Base-by-base conservation (phyloP, 2,888 invertebrate genomes). In the Doris montereyensis region DNA sequence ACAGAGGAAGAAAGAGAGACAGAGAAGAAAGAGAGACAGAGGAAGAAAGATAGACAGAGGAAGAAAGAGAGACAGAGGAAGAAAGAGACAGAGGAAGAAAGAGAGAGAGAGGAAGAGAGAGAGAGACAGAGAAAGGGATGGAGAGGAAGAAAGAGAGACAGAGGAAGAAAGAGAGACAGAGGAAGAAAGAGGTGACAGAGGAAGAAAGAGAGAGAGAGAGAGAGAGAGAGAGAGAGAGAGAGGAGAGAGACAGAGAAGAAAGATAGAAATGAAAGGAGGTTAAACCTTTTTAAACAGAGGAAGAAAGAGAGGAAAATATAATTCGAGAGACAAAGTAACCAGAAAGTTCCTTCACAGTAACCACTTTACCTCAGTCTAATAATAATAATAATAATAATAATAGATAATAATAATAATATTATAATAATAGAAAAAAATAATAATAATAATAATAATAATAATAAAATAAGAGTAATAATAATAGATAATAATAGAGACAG, bases 1-100 rank as follows among this genome's bases (percentile, higher is more conserved):
- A 58, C 1, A 73, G 57, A 73, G 28, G 41, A 21, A 73, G 58
- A 73, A 41, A 58, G 57, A 73, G 72, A 72, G 24, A 13, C 32
- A 41, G 35, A 32, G 30, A 32, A 72, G 35, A 72, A 10, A 35
- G 41, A 72, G n/a, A 72, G 41, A 35, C 10, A 72, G 72, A 72
- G 5, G 30, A 13, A 72, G 35, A 72, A 32, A 35, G 17, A 35
- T 4, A 72, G 17, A 35, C 21, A 72, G 13, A 73, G 28, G 28
- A 21, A 67, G 5, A 26, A 24, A 28, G 17, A 67, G 13, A 67
- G 4, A 28, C 17, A 67, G 67, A 24, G 17, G 28, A 24, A 62
- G 62, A 62, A 13, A n/a, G 30, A 68, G 68, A 28, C 5, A 30
- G 2, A 68, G 13, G n/a, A 13, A 30, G n/a, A 1, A 41, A 21